These are phyloP conservation scores for Choloepus didactylus DNA, from an alignment of 2,797 vertebrate species.

Conservation along the genomic window DNA sequence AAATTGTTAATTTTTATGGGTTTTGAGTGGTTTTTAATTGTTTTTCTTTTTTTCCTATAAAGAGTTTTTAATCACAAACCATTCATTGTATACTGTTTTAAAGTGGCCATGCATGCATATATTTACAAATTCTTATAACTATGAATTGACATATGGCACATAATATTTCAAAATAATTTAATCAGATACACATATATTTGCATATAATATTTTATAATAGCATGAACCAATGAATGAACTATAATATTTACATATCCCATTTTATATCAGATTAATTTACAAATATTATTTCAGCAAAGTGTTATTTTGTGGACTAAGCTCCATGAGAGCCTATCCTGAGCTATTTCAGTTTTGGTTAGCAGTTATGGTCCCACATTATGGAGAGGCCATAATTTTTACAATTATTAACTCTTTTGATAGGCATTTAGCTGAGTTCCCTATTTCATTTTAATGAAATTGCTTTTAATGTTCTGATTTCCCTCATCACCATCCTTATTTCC, in stretches of 20 bases:
- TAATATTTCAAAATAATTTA: background rate
- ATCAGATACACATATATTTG: background rate
- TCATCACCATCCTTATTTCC: background rate
- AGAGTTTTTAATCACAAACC: background rate
- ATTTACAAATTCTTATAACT: background rate
- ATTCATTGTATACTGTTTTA: background rate
- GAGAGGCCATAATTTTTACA: background rate
- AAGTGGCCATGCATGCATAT: background rate
- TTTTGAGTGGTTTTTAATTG: background rate
- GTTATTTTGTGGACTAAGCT: background rate
- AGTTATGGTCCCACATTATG: background rate
- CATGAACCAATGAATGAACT: background rate
- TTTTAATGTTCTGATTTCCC: background rate
- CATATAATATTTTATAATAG: background rate
- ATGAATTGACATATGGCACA: background rate
- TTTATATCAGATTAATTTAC: background rate
- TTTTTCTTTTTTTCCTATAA: background rate
- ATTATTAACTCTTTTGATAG: background rate
- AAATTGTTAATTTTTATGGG: background rate
- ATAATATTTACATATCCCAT: background rate
- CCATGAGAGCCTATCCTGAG: background rate
- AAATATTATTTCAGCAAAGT: background rate
- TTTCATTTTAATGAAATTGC: background rate
- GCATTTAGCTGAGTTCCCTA: background rate
- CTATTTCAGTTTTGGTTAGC: background rate